Conservation (phyloP, 2,888 invertebrate genomes). For the Chrysolina haemoptera region DNA sequence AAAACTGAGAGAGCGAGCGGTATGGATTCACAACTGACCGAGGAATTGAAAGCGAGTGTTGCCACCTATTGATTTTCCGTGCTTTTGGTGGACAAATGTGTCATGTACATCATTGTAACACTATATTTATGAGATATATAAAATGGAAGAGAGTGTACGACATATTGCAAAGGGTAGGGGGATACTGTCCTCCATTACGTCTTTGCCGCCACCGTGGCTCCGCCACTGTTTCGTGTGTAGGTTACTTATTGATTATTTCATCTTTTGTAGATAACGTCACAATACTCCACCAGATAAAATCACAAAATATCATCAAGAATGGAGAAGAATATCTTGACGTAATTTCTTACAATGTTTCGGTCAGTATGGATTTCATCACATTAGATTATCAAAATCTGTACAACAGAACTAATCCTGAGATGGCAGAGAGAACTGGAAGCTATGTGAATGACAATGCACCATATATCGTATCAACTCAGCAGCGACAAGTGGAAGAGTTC, state of each 20-base stretch:
- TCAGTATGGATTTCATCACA: background rate
- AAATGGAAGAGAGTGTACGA: no score
- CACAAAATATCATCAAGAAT: background rate
- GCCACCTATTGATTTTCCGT: no score
- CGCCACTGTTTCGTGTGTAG: no score
- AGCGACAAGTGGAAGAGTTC: background rate
- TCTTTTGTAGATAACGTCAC: conserved; percentile 1
- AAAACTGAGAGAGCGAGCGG: no score
- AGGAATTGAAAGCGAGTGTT: no score
- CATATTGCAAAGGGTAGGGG: no score
- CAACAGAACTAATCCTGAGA: conserved; percentile 1
- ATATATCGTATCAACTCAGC: background rate
- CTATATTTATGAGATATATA: no score
- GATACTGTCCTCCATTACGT: no score
- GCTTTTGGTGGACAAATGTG: no score
- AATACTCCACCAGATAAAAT: background rate
- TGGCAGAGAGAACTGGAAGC: background rate
- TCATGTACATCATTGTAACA: no score
- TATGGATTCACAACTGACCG: no score
- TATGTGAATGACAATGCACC: background rate
- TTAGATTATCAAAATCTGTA: conserved; percentile 13
- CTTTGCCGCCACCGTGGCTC: no score
- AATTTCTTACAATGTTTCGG: conserved; percentile 1
- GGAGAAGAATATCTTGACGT: background rate
- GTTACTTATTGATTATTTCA: background rate